Percentiles rank a stretch among this genome's conserved stretches.
Conservation (phyloP, 53 echinoderm and acorn worm genomes). For the Temnopleurus reevesii region DNA sequence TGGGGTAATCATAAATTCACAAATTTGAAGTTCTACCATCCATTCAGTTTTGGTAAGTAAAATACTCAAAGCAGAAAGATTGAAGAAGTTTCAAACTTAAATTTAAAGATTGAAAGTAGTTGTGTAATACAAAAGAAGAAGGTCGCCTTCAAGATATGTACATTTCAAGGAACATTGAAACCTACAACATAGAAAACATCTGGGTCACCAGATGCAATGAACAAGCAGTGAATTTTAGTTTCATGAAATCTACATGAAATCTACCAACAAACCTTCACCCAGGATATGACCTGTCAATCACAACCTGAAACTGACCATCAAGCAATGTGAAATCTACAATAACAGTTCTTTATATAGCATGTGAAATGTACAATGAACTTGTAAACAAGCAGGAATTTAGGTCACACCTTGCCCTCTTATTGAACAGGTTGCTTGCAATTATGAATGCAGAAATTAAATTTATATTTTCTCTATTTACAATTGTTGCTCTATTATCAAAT, state of each 20-base stretch:
- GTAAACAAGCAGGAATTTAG: conserved; percentile 19
- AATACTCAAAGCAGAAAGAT: too few relatives aligned
- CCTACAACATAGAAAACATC: neutral
- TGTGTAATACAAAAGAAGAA: neutral
- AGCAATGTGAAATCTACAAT: neutral
- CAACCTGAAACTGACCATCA: neutral
- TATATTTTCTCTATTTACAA: too few relatives aligned
- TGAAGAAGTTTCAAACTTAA: too few relatives aligned
- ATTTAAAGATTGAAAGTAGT: neutral
- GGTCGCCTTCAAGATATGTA: neutral
- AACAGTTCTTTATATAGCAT: neutral
- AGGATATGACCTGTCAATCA: neutral
- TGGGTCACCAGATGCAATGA: neutral
- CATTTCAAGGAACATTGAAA: neutral
- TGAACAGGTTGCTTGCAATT: too few relatives aligned
- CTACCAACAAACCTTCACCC: neutral
- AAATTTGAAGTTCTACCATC: too few relatives aligned
- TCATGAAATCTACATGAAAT: conserved; percentile 13
- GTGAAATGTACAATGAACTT: neutral
- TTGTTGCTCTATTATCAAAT: too few relatives aligned
- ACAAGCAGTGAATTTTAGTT: neutral
- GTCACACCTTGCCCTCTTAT: neutral
- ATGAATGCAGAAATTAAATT: too few relatives aligned
- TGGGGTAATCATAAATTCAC: too few relatives aligned
- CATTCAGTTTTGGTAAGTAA: too few relatives aligned